Evolutionary conservation across 2,888 invertebrate species (phyloP), one percentile per base, ranked within the genome.

Genomic region (Parnassius glacialis): DNA sequence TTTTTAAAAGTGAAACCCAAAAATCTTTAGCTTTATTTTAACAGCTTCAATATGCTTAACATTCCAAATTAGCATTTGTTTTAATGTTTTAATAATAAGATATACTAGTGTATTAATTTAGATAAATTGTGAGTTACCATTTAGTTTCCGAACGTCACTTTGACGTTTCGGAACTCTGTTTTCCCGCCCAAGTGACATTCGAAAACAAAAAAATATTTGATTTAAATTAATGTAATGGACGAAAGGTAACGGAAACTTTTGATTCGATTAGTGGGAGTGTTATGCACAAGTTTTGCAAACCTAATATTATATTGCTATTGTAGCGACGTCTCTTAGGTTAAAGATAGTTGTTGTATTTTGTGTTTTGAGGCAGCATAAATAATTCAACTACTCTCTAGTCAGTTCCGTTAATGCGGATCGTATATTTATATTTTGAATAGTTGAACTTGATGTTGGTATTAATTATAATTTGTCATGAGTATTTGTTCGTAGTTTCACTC

Each of bases 301-400:
- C 71, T 71, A 79, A 78, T 69, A 75, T 79, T 78, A 77, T 69
- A 69, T 70, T 74, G 71, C 67, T 74, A 73, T 69, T 71, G 70
- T 78, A 77, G 78, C 81, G 61, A 61, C 75, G 78, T 76, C 73
- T 83, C 73, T 81, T 89, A 88, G 86, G 81, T 88, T 86, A 72
- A 76, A 67, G 71, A 76, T 88, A 82, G 83, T 85, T 87, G 89
- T 90, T 90, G 88, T 90, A 78, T 83, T 83, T 85, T 85, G 82
- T 87, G 86, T 81, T 83, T 82, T 13, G 48, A 13, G 78, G 73
- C 77, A 74, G 74, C 79, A 79, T 82, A 70, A 76, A 75, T 76
- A 76, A 80, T 76, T 75, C 81, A 81, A 83, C 78, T 83, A 78
- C 79, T 78, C 79, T 48, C 70, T 84, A 85, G 81, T 83, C 80